Base-by-base conservation (phyloP, 2,888 invertebrate genomes). In the Chrysolina americana region DNA sequence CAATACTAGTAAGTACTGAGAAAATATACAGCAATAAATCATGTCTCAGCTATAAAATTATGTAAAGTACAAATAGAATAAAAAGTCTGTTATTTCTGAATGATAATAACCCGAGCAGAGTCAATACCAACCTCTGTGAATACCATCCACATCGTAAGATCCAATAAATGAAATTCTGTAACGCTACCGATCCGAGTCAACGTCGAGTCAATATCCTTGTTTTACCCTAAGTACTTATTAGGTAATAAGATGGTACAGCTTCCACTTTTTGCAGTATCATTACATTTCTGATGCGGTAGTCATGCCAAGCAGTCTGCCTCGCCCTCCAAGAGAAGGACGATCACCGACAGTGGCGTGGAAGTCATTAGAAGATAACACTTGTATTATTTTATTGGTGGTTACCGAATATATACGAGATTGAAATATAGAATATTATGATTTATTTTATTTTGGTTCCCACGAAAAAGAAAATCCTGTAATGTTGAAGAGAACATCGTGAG, bases 141-240 rank as follows among this genome's bases (percentile, higher is more conserved):
- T 53, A 53, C 21, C 53, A 53, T 53, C 21, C 11, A 53, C 53
- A 19, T 53, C 19, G 53, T 10, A 8, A 53, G 44, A 9, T 10
- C 13, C 15, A 56, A 70, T 70, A 66, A 66, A 65, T 63, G 62
- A 36, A 75, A 62, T 77, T 74, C 73, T 65, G 76, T 64, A 68
- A 63, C 41, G 68, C 70, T 68, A 65, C 75, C 68, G 68, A 56
- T 75, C 66, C 70, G 48, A 74, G 73, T 78, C 81, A 81, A n/a
- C n/a, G n/a, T n/a, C n/a, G n/a, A 84, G 84, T 83, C 83, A 84
- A 84, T 80, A 84, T 82, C 84, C 83, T 83, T 79, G 66, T 68
- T 80, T 82, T 83, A 83, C 83, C 82, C 53, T 74, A 81, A 82
- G 41, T 79, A 82, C 85, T 80, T 85, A 85, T 85, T 85, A 84